Evolutionary conservation across 1,140 invertebrate species (phyloP), one percentile per base, ranked within the genome.

Genomic region (Ceratina japonica): DNA sequence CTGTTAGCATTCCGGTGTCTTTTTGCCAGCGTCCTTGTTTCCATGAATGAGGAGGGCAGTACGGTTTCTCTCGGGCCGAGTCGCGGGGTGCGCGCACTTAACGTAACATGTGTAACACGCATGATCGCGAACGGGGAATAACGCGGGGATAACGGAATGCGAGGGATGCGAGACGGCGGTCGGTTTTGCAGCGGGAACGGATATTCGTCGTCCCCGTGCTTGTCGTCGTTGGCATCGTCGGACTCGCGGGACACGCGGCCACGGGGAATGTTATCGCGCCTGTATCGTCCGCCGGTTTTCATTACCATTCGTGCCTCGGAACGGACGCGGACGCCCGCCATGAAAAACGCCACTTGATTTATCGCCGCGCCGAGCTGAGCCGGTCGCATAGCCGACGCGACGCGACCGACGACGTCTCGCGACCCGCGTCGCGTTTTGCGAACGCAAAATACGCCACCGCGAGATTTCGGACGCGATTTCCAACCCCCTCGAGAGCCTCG

Each of bases 271-370:
- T 92, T 91, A 91, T 91, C 91, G 86, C 85, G 79, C 86, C 75
- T 88, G 88, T 91, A 91, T 91, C 88, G 89, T 82, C 85, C 87
- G 66, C 75, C 74, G 90, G 85, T 90, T 91, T 91, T 90, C 90
- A 91, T 91, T 91, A 90, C 87, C 86, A 82, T 83, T 82, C 77
- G 77, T 80, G 79, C 84, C 69, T 69, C 62, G 68, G 54, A 59
- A 77, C 75, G 82, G 64, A 71, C 87, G 82, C 27, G 27, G 27
- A 31, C 27, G 52, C 52, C 82, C 81, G 87, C 83, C 68, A 63
- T 79, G 85, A 91, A 92, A 91, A 92, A 91, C 79, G 37, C 81
- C 59, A 88, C 90, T 90, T 91, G 90, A 92, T 92, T 91, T 91
- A 91, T 92, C 86, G 85, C 70, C 64, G 10, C 37, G 37, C 37